These are phyloP conservation scores for Microtus ochrogaster DNA, from an alignment of 2,113 vertebrate genomes.

Conservation along the genomic window DNA sequence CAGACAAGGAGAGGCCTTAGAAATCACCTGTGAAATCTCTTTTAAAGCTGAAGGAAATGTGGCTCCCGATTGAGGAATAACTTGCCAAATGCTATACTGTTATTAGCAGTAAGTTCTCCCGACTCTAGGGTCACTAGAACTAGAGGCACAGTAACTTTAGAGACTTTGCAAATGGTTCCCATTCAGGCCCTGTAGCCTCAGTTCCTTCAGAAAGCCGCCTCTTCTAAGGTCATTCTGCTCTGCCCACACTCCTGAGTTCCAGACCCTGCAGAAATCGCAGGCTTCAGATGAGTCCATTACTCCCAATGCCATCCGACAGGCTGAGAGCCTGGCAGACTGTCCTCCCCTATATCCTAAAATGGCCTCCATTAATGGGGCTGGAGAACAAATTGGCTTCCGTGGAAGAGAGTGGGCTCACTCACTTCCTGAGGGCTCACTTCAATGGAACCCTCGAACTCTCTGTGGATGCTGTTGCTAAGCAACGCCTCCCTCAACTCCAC, in stretches of 20 bases:
- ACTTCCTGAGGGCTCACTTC: background rate
- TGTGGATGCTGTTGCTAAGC: conserved; percentile 27
- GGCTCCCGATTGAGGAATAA: background rate
- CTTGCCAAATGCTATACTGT: background rate
- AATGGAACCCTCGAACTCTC: background rate
- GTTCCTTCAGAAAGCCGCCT: background rate
- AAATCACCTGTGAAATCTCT: background rate
- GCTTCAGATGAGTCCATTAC: background rate
- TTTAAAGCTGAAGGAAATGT: conserved; percentile 1
- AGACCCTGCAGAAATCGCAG: background rate
- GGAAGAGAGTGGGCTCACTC: background rate
- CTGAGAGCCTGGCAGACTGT: background rate
- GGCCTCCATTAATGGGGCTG: background rate
- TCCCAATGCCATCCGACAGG: no score
- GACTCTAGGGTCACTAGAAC: background rate
- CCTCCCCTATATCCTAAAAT: background rate
- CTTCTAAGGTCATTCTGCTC: background rate
- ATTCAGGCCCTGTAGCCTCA: background rate
- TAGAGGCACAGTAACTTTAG: background rate
- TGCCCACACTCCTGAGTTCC: background rate
- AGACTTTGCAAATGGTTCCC: background rate
- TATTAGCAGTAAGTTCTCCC: background rate
- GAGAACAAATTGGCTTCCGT: conserved; percentile 14
- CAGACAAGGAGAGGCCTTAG: background rate
- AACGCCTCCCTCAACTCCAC: background rate